phyloP scores from a whole-genome alignment of 2,113 vertebrate genomes.

The Alouatta palliata region DNA sequence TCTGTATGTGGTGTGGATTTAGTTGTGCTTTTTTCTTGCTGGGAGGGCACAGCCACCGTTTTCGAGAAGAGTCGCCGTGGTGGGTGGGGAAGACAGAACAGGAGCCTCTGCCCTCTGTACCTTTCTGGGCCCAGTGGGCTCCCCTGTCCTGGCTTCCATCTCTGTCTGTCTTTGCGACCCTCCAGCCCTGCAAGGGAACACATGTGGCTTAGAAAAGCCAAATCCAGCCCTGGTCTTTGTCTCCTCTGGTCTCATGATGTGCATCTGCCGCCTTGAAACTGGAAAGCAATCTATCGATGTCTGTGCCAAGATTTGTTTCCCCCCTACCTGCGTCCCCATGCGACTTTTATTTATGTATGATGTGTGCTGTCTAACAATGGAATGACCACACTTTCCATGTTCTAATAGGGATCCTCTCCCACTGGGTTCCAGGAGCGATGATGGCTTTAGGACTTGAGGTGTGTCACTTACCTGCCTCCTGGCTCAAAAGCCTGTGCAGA shows the following conservation, averaged over 20 bases:
- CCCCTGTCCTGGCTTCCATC: not conserved
- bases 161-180: not conserved
- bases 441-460: not conserved
- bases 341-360: constrained; percentile 39
- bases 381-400: not conserved
- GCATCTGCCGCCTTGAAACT: constrained; percentile 42
- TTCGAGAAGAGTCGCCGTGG: not conserved
- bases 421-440: rapidly evolving
- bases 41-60: not conserved
- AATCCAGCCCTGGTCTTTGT: not conserved
- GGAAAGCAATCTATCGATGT: constrained; percentile 57
- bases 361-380: not conserved
- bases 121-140: not conserved
- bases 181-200: not conserved
- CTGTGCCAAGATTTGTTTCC: constrained; percentile 51
- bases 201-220: not conserved
- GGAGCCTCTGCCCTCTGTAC: not conserved
- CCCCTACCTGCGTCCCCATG: not conserved
- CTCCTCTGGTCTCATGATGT: not conserved
- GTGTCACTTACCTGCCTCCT: not conserved
- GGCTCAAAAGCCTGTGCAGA: not conserved
- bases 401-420: not conserved
- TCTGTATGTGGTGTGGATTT: not conserved
- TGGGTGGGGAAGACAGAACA: not conserved
- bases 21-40: not conserved